Evolutionary conservation across 1,140 invertebrate species (phyloP), one percentile per base, ranked within the genome.

Genomic region (Bombyx mandarina): DNA sequence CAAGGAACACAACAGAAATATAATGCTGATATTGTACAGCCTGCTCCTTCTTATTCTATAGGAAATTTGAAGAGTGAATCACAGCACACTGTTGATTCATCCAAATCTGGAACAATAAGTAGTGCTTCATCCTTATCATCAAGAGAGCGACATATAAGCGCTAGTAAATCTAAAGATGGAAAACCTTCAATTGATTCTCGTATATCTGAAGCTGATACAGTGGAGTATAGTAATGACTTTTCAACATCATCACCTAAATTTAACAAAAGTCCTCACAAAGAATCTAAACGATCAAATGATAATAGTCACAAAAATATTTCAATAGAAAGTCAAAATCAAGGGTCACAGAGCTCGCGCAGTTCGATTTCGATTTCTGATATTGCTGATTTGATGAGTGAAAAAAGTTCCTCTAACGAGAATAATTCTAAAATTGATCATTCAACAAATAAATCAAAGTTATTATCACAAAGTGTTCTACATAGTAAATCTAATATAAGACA

Each of bases 331-430:
- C 68, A 63, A 50, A 69, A 73, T 55, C 68, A 80, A 44, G 76
- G 71, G 9, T 80, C 83, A 22, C 73, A 67, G 8, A 83, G 80
- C 54, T 86, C 83, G 12, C 73, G 66, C 9, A 83, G 80, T 55
- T 86, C 84, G 45, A 66, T 83, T 42, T 86, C 84, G 22, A 69
- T 82, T 66, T 86, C 81, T 42, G 82, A 87, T 71, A 75, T 85
- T 52, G 79, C 84, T 42, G 82, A 87, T 67, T 69, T 87, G 45
- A 68, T 87, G 8, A 85, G 81, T 77, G 82, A 84, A 45, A 79
- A 72, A 54, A 80, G 69, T 69, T 71, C 60, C 43, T 66, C 62
- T 9, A 64, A 63, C 8, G 67, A 58, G 26, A 52, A 65, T 35
- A 54, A 45, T 43, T 61, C 54, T 54, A 66, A 62, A 51, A 63